These are phyloP conservation scores for Hyphantria cunea DNA, from an alignment of 1,140 invertebrate genomes.

Conservation along the genomic window DNA sequence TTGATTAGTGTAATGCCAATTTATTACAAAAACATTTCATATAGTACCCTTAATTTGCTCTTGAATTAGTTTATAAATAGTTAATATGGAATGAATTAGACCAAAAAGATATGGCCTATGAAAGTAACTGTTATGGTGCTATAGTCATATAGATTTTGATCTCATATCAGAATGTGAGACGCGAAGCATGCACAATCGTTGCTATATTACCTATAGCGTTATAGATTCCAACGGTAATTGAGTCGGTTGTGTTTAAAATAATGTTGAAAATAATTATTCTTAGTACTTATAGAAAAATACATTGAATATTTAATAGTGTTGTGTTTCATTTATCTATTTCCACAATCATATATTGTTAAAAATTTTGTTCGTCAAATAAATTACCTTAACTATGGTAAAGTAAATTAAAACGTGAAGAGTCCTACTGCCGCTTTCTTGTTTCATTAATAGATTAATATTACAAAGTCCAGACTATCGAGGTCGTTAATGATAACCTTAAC, in stretches of 20 bases:
- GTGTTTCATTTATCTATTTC: conserved; percentile 30
- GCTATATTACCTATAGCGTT: conserved; percentile 58
- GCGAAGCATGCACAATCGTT: conserved; percentile 53
- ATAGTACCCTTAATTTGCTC: conserved; percentile 16
- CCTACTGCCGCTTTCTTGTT: no score
- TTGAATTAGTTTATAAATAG: conserved; percentile 35
- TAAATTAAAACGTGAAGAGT: no score
- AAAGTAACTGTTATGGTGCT: conserved; percentile 78
- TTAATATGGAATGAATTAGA: conserved; percentile 56
- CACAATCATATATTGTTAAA: no score
- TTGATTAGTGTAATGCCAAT: conserved; percentile 19
- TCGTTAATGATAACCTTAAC: no score
- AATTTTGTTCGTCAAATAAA: no score
- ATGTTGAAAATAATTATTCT: conserved; percentile 75
- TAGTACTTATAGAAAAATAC: conserved; percentile 78
- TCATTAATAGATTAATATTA: no score
- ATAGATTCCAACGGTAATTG: conserved; percentile 62
- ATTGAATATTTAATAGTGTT: conserved; percentile 47
- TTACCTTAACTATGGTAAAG: no score
- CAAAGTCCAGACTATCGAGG: no score
- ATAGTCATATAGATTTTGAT: conserved; percentile 76
- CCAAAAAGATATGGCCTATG: conserved; percentile 77
- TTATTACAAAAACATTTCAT: conserved; percentile 5
- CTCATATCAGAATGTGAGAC: conserved; percentile 73
- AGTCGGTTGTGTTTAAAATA: conserved; percentile 74